Percentiles rank a stretch among this genome's conserved stretches.
Evolutionary conservation across 2,113 vertebrate species (phyloP).

Genomic region (Parotia lawesii): DNA sequence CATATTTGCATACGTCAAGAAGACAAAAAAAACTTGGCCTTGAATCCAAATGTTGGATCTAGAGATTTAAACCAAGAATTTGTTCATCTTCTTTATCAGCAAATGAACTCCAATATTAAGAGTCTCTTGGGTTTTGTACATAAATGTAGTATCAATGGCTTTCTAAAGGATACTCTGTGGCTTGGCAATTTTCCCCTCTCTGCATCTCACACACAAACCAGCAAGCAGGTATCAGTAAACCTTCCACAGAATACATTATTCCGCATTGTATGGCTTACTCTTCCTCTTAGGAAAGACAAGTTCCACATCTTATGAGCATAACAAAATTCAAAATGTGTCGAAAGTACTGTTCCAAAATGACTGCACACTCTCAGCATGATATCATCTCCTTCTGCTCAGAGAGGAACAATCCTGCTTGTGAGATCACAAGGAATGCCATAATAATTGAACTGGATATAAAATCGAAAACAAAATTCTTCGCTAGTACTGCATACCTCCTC

Average conservation of each 20-base stretch:
- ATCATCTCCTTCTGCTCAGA: background rate
- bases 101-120: background rate
- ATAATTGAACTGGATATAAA: background rate
- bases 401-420: background rate
- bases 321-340: background rate
- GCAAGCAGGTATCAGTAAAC: background rate
- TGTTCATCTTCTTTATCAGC: background rate
- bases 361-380: background rate
- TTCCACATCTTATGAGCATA: background rate
- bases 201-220: background rate
- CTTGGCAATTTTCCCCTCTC: background rate
- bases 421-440: background rate
- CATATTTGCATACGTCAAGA: background rate
- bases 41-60: background rate
- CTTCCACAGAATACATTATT: background rate
- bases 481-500: background rate
- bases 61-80: background rate
- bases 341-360: background rate
- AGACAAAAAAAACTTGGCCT: background rate
- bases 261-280: background rate
- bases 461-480: background rate
- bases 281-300: background rate
- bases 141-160: background rate
- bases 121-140: background rate
- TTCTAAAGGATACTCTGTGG: background rate